Conservation (phyloP, 2,888 invertebrate genomes). For the Eristalis intricaria region DNA sequence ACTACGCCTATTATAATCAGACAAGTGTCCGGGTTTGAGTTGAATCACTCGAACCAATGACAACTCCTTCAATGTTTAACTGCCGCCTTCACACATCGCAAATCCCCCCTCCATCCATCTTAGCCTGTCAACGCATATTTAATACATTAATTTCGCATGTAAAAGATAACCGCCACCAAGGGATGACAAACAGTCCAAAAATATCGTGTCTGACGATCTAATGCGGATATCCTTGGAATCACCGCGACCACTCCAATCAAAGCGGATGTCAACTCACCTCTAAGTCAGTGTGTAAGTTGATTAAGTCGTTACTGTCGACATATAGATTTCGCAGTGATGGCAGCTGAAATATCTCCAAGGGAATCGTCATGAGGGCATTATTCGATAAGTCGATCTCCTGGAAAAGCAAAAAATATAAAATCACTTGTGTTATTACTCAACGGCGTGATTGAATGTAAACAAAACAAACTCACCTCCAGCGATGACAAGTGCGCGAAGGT, state of each 20-base stretch:
- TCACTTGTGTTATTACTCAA: conserved; percentile 1
- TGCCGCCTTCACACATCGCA: background rate
- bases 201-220: background rate
- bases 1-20: no score
- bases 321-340: conserved; percentile 85
- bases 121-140: background rate
- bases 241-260: background rate
- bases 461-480: conserved; percentile 79
- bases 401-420: conserved; percentile 18
- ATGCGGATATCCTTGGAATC: background rate
- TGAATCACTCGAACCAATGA: no score
- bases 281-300: conserved; percentile 76
- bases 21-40: no score
- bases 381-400: conserved; percentile 81
- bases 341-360: conserved; percentile 82
- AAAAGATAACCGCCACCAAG: background rate
- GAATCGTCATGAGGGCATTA: conserved; percentile 80
- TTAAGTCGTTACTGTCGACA: conserved; percentile 81
- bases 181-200: background rate
- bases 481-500: conserved; percentile 79
- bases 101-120: background rate
- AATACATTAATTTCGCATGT: background rate
- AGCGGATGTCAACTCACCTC: conserved; percentile 71
- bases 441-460: background rate
- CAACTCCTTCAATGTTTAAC: background rate